A percentile compares a stretch with the other conserved stretches of the same genome.
These are phyloP conservation scores for Tamandua tetradactyla DNA, from an alignment of 2,797 vertebrate genomes.

Conservation along the genomic window DNA sequence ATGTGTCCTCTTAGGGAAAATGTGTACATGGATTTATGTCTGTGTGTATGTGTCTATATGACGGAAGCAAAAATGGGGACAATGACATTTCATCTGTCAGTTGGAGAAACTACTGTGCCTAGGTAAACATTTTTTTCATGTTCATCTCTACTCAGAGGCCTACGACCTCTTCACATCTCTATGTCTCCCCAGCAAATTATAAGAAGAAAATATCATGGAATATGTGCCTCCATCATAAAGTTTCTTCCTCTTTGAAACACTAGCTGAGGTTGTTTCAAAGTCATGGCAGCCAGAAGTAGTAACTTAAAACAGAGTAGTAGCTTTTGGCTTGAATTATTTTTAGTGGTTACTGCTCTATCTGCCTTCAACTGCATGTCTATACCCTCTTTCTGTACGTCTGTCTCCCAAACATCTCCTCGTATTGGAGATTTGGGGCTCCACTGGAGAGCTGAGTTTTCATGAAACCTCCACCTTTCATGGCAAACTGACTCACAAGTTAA, in stretches of 20 bases:
- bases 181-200: neutral
- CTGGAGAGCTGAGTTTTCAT: neutral
- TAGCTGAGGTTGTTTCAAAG: neutral
- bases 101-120: neutral
- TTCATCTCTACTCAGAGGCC: neutral
- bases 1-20: neutral
- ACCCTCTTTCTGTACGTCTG: neutral
- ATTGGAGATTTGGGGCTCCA: neutral
- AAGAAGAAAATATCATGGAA: neutral
- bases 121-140: neutral
- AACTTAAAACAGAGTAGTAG: neutral
- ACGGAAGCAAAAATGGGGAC: neutral
- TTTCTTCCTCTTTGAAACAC: neutral
- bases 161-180: neutral
- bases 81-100: neutral
- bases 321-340: neutral
- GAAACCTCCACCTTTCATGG: neutral
- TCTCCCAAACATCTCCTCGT: neutral
- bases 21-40: neutral
- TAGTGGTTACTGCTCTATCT: neutral
- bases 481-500: neutral
- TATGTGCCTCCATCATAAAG: neutral
- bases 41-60: neutral
- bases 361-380: neutral
- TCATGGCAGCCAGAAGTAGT: neutral